Conservation (phyloP, 2,888 invertebrate species). For the Pasiphila rectangulata region DNA sequence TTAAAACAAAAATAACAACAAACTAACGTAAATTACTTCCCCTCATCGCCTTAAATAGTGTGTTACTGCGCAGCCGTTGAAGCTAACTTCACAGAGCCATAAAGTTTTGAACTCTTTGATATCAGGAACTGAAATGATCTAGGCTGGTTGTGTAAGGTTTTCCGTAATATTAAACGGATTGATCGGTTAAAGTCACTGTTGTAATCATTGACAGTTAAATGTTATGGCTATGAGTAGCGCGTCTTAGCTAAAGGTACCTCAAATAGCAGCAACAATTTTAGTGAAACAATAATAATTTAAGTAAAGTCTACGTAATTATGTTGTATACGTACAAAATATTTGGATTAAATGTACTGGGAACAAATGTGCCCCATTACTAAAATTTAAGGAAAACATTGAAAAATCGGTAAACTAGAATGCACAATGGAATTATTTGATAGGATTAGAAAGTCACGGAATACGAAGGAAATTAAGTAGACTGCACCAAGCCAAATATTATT, state of each 20-base stretch:
- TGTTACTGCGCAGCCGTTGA: neutral
- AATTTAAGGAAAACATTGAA: neutral
- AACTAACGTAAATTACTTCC: no score
- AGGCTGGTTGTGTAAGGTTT: no score
- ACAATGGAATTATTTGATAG: constrained; percentile 13
- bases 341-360: constrained; percentile 4
- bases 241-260: no score
- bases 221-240: no score
- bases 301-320: constrained; percentile 8
- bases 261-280: no score
- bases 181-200: no score
- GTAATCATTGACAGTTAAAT: no score
- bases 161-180: no score
- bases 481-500: constrained; percentile 60
- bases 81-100: neutral
- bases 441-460: constrained; percentile 10
- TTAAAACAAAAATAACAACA: no score
- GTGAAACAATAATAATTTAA: neutral
- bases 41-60: no score
- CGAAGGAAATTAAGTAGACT: constrained; percentile 51
- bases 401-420: constrained; percentile 4
- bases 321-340: constrained; percentile 15
- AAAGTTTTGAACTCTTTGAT: no score
- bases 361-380: constrained; percentile 17
- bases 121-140: no score